A percentile compares a stretch with the other conserved stretches of the same genome.
These are phyloP conservation scores for Camelus dromedarius DNA, from an alignment of 2,113 vertebrate genomes.

Conservation along the genomic window DNA sequence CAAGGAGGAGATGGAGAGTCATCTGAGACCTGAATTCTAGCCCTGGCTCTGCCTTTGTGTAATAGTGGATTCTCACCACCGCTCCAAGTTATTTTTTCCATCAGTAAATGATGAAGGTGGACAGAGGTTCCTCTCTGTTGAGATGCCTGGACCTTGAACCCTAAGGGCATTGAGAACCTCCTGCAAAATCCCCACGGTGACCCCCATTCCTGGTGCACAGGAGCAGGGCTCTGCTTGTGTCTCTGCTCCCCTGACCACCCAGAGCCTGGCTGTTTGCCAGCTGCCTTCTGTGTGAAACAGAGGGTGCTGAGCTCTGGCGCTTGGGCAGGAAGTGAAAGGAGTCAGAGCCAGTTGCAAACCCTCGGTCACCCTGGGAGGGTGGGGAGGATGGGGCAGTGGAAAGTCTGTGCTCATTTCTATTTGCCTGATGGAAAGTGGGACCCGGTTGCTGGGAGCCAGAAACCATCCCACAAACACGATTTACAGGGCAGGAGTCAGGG, in stretches of 20 bases:
- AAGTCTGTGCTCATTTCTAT: neutral
- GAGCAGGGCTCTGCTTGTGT: neutral
- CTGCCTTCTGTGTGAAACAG: neutral
- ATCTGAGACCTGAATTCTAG: neutral
- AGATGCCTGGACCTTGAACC: neutral
- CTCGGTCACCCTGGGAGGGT: neutral
- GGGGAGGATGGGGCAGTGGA: neutral
- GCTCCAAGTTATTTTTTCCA: neutral
- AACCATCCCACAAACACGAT: neutral
- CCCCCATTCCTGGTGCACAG: neutral
- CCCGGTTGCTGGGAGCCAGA: neutral
- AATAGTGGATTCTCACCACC: rapidly evolving
- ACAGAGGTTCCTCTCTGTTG: neutral
- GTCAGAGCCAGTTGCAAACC: neutral
- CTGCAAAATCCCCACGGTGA: rapidly evolving
- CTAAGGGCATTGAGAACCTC: neutral
- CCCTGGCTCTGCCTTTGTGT: neutral
- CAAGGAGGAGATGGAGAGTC: neutral
- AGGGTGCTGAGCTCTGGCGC: neutral
- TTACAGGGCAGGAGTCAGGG: neutral
- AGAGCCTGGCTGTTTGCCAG: slow-evolving; percentile 46
- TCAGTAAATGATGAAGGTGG: neutral
- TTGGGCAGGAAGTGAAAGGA: slow-evolving; percentile 76
- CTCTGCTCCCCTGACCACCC: neutral
- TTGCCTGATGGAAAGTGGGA: neutral